Percentiles rank a stretch among this genome's conserved stretches.
Conservation (phyloP, 2,888 invertebrate genomes). For the Anthophora plumipes region DNA sequence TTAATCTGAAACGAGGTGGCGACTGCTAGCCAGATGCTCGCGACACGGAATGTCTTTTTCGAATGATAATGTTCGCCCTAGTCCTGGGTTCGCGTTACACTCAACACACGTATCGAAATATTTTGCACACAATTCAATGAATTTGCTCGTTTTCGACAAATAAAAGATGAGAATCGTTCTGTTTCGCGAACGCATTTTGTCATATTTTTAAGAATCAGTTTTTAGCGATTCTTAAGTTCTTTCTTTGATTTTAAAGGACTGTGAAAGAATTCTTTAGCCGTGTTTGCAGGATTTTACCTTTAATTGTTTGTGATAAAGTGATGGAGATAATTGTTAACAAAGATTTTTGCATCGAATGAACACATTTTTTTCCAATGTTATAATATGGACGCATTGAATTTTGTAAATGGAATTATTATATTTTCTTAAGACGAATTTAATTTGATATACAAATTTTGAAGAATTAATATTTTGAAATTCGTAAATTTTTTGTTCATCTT, state of each 20-base stretch:
- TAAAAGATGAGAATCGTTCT: not conserved
- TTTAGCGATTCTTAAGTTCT: not conserved
- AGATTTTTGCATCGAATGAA: too few relatives aligned
- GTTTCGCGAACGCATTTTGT: not conserved
- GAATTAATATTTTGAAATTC: too few relatives aligned
- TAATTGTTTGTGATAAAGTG: too few relatives aligned
- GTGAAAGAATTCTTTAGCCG: not conserved
- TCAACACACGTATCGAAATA: not conserved
- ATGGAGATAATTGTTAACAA: too few relatives aligned
- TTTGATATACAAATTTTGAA: too few relatives aligned
- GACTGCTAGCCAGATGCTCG: conserved; percentile 60
- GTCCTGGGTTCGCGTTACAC: not conserved
- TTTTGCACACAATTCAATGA: not conserved
- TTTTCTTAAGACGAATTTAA: too few relatives aligned
- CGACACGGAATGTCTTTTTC: conserved; percentile 53
- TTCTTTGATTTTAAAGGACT: too few relatives aligned
- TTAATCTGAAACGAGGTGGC: conserved; percentile 62
- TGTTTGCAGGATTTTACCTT: too few relatives aligned
- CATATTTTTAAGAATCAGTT: not conserved
- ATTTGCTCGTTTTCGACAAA: not conserved
- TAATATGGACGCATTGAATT: too few relatives aligned
- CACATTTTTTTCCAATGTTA: too few relatives aligned
- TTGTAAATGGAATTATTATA: too few relatives aligned
- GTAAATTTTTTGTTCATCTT: too few relatives aligned
- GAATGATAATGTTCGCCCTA: conserved; percentile 57